Evolutionary conservation across 2,797 vertebrate species (phyloP).

Genomic region (Gallirallus australis): DNA sequence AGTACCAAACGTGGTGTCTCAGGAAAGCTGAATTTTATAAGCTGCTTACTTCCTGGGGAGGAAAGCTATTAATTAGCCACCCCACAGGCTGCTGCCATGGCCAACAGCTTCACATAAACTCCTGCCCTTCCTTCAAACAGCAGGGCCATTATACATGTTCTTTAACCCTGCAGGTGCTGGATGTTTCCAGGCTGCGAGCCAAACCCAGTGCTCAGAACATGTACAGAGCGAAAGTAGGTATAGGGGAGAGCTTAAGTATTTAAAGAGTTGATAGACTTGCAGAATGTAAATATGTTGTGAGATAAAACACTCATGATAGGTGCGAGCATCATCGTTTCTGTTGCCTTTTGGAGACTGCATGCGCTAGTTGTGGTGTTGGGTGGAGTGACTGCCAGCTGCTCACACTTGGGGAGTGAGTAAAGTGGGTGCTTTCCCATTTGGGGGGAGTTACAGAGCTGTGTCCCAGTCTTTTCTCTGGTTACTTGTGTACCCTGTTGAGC

Average conservation of each 20-base stretch:
- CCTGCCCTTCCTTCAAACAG: background rate
- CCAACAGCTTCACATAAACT: background rate
- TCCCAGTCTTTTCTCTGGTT: background rate
- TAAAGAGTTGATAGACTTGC: background rate
- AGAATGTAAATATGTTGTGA: background rate
- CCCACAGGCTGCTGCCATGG: background rate
- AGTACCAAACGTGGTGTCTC: background rate
- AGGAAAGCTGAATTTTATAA: constrained; percentile 49
- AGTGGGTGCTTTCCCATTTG: accelerated
- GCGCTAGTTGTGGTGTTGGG: background rate
- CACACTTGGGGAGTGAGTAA: background rate
- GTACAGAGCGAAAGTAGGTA: accelerated
- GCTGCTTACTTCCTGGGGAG: constrained; percentile 48
- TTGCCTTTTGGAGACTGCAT: background rate
- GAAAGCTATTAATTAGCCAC: constrained; percentile 51
- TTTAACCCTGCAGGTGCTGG: constrained; percentile 37
- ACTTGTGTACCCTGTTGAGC: background rate
- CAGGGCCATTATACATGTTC: background rate
- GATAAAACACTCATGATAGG: background rate
- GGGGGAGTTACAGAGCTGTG: background rate
- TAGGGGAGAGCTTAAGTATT: background rate
- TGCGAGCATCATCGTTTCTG: accelerated
- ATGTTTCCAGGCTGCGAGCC: background rate
- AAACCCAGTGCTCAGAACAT: background rate
- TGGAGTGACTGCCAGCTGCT: background rate